phyloP scores from a whole-genome alignment of 2,113 vertebrate genomes.

The Loxodonta africana region DNA sequence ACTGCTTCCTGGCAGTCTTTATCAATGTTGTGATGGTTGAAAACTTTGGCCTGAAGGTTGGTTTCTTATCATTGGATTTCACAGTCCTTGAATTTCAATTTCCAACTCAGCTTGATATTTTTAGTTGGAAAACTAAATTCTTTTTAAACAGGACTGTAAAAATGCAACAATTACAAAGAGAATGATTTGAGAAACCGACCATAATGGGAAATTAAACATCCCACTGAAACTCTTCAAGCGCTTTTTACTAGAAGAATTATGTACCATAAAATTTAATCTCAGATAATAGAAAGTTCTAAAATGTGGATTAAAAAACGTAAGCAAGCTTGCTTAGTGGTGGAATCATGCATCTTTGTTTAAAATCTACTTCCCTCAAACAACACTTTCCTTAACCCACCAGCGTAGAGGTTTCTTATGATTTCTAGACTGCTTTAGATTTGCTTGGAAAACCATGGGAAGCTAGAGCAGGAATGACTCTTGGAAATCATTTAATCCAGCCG shows the following conservation, averaged over 20 bases:
- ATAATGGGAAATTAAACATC: slow-evolving; percentile 53
- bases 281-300: slow-evolving; percentile 44
- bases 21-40: neutral
- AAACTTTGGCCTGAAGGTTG: neutral
- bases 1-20: neutral
- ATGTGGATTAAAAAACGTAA: neutral
- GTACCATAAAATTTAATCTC: slow-evolving; percentile 50
- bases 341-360: neutral
- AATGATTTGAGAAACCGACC: slow-evolving; percentile 40
- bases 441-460: neutral
- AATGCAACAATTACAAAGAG: slow-evolving; percentile 55
- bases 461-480: neutral
- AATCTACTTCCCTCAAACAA: neutral
- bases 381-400: neutral
- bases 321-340: neutral
- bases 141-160: slow-evolving; percentile 61
- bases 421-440: neutral
- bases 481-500: neutral
- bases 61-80: neutral
- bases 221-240: neutral
- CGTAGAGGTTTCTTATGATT: neutral
- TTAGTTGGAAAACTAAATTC: slow-evolving; percentile 57
- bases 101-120: slow-evolving; percentile 64
- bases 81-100: slow-evolving; percentile 64
- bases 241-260: slow-evolving; percentile 67